A percentile compares a stretch with the other conserved stretches of the same genome.
phyloP scores from a whole-genome alignment of 2,113 vertebrate species.

The Porphyrio hochstetteri region DNA sequence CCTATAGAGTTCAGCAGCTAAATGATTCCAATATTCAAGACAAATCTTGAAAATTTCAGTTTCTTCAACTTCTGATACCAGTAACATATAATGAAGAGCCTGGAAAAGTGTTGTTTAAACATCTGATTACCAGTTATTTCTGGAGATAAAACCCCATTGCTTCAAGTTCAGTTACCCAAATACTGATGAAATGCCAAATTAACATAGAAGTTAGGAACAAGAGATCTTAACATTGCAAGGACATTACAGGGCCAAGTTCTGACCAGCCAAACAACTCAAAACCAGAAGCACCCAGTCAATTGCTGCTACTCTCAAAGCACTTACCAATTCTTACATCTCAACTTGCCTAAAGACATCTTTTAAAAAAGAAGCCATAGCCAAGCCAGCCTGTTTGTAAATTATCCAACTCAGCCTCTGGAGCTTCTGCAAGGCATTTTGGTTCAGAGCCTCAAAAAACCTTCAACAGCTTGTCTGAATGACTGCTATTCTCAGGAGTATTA shows the following conservation, averaged over 20 bases:
- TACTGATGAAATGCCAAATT: not conserved
- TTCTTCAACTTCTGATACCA: conserved; percentile 99
- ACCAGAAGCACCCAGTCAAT: not conserved
- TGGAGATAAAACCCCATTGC: not conserved
- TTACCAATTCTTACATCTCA: not conserved
- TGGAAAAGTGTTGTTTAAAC: conserved; percentile 41
- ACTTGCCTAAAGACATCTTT: not conserved
- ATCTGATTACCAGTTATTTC: not conserved
- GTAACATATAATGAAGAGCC: conserved; percentile 98
- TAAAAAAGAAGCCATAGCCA: not conserved
- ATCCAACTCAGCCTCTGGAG: not conserved
- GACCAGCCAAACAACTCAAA: not conserved
- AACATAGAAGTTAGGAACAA: not conserved
- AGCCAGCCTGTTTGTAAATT: not conserved
- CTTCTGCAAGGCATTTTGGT: not conserved
- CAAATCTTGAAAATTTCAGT: conserved; percentile 99
- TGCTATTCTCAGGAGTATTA: not conserved
- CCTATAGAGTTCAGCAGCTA: conserved; percentile 96
- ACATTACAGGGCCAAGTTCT: not conserved
- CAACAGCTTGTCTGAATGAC: not conserved
- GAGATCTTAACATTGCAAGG: not conserved
- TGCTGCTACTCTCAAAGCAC: not conserved
- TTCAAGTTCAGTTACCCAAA: not conserved
- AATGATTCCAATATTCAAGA: conserved; percentile 98
- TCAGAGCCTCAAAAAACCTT: not conserved